Evolutionary conservation across 2,888 invertebrate genomes (phyloP), one percentile per base, ranked within the genome.

Genomic region (Tachina fera): DNA sequence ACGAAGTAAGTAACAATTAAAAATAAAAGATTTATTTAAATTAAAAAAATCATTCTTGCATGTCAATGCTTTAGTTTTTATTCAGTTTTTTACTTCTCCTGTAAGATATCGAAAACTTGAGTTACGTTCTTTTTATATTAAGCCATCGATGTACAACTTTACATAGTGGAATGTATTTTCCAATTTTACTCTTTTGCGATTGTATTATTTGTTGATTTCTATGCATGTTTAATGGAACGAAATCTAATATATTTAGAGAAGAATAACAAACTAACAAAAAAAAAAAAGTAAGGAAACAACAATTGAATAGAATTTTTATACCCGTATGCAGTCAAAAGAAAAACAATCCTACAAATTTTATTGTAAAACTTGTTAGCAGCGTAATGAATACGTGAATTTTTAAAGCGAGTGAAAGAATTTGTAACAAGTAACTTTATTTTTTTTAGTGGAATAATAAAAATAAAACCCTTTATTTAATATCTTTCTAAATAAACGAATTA

Each of bases 341-440:
- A 74, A 71, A 76, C 63, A n/a, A 31, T 4, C 8, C 8, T 51
- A 65, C 60, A 74, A 45, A 70, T 58, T 68, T 80, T 61, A 76
- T 72, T 60, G 31, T 63, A 72, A 76, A 68, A 71, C n/a, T 71
- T 61, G 78, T 76, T 83, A 79, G 79, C 76, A 51, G 67, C 67
- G 71, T 76, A 53, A 31, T 70, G 60, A 83, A 65, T 61, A 86
- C 68, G 65, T 74, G 63, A 85, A 78, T 70, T 61, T 67, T 71
- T 72, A 76, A 82, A 70, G 65, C 65, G 61, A 67, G 43, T 31
- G 75, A 11, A 75, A 56, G 22, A 68, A 63, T 1, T 43, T 47
- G 31, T 56, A 22, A 39, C 1, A 41, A 77, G 11, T 11, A 75
- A 41, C 4, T 53, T 65, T 31, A 49, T n/a, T 60, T 5, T 10